A percentile compares a stretch with the other conserved stretches of the same genome.
Conservation (phyloP, 2,888 invertebrate genomes). For the Sisyra terminalis region DNA sequence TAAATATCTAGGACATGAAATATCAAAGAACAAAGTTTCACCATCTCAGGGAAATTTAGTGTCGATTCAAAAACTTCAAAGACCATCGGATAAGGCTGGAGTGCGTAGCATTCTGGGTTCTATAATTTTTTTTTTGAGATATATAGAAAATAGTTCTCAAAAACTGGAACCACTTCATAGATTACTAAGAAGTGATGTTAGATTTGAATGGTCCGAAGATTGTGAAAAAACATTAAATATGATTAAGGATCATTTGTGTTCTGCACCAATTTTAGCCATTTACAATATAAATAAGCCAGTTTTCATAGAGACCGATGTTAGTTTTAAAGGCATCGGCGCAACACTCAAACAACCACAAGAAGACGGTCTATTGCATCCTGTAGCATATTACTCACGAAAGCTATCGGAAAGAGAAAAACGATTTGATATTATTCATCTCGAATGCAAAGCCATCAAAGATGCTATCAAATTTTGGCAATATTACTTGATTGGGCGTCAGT, state of each 20-base stretch:
- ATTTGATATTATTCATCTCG: slow-evolving; percentile 14
- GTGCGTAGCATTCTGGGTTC: slow-evolving; percentile 14
- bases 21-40: slow-evolving; percentile 2
- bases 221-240: slow-evolving; percentile 11
- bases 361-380: slow-evolving; percentile 11
- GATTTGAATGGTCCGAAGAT: slow-evolving; percentile 12
- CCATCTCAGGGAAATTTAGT: slow-evolving; percentile 8
- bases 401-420: slow-evolving; percentile 11
- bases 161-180: slow-evolving; percentile 13
- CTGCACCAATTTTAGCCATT: slow-evolving; percentile 12
- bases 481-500: slow-evolving; percentile 12
- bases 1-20: slow-evolving; percentile 8
- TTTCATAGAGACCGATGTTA: slow-evolving; percentile 13
- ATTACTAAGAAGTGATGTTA: slow-evolving; percentile 13
- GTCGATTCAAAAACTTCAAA: slow-evolving; percentile 9
- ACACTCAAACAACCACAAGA: slow-evolving; percentile 13
- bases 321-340: slow-evolving; percentile 12
- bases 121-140: slow-evolving; percentile 14
- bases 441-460: slow-evolving; percentile 14
- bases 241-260: slow-evolving; percentile 13
- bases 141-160: slow-evolving; percentile 10
- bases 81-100: slow-evolving; percentile 8
- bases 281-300: slow-evolving; percentile 12
- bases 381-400: slow-evolving; percentile 13
- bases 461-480: slow-evolving; percentile 14